Base-by-base conservation (phyloP, 2,113 vertebrate species). In the Prinia subflava region DNA sequence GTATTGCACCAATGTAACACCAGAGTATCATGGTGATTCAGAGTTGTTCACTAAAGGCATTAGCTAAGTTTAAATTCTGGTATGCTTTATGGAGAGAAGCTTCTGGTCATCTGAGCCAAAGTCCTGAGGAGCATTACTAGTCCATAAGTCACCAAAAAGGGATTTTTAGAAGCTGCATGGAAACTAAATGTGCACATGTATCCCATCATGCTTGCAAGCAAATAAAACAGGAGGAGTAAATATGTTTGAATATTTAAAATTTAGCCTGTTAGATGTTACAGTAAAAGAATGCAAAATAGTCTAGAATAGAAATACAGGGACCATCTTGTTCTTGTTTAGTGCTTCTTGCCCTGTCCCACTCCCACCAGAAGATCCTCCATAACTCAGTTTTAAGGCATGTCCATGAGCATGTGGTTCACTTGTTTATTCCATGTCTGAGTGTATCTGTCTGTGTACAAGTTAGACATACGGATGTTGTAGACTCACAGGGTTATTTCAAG, bases 171-270 rank as follows among this genome's bases (percentile, higher is more conserved):
- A 69, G 9, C 23, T 65, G 1, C 15, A 2, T 80, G 13, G 67
- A 77, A 93, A 13, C 20, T 31, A 41, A 46, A 64, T 15, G 7
- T 1, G 2, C 5, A 23, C 1, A 1, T 9, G 1, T 39, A 55
- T 49, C 3, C 10, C 27, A 42, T 83, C n/a, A 4, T 81, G 63
- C n/a, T n/a, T 3, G 3, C 63, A 42, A 46, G 46, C 50, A 67
- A 41, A 53, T 69, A 56, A 73, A 88, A 35, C 28, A 76, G 39
- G 35, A 91, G 35, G 9, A 50, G 13, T 74, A 93, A 80, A 83
- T 83, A 65, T 17, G 20, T 71, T 69, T 80, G 37, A 83, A 53
- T 92, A 47, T 90, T 94, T 68, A 70, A 92, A 77, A 83, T 74
- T 27, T 13, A 62, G 22, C 31, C 41, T 16, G 15, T 62, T 76